A percentile compares a stretch with the other conserved stretches of the same genome.
These are phyloP conservation scores for Papilio helenus DNA, from an alignment of 1,140 invertebrate genomes.

Conservation along the genomic window DNA sequence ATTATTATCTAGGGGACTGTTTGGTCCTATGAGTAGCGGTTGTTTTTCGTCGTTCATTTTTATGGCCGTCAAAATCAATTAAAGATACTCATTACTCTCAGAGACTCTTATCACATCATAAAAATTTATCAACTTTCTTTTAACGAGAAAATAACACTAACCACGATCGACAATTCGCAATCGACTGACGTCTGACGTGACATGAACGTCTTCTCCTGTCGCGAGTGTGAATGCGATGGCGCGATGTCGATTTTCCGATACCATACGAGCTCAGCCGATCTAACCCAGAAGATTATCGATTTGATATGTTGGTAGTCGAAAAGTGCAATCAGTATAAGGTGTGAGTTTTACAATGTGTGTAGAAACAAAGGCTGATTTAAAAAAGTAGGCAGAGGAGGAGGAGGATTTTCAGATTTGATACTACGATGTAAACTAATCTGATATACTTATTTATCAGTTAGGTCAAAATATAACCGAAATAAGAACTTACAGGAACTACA, in stretches of 20 bases:
- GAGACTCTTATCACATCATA: conserved; percentile 32
- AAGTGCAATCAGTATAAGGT: not conserved
- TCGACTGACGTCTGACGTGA: not conserved
- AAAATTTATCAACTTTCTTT: conserved; percentile 16
- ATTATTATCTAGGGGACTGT: conserved; percentile 68
- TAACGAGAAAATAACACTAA: conserved; percentile 20
- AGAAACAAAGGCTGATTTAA: not conserved
- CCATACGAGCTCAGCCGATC: not conserved
- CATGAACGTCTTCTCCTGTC: not conserved
- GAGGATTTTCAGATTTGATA: no score
- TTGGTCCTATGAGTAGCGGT: conserved; percentile 78
- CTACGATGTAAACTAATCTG: no score
- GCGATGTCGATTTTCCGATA: not conserved
- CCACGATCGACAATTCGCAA: conserved; percentile 3
- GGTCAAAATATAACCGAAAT: no score
- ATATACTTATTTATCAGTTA: no score
- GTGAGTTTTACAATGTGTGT: not conserved
- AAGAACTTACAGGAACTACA: no score
- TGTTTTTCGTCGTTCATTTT: conserved; percentile 82
- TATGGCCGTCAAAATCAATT: conserved; percentile 35
- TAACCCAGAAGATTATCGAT: not conserved
- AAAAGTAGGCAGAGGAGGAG: not conserved
- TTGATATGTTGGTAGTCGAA: not conserved
- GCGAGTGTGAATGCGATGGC: not conserved
- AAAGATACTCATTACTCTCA: not conserved